These are phyloP conservation scores for Fringilla coelebs DNA, from an alignment of 2,797 vertebrate genomes.

Conservation along the genomic window DNA sequence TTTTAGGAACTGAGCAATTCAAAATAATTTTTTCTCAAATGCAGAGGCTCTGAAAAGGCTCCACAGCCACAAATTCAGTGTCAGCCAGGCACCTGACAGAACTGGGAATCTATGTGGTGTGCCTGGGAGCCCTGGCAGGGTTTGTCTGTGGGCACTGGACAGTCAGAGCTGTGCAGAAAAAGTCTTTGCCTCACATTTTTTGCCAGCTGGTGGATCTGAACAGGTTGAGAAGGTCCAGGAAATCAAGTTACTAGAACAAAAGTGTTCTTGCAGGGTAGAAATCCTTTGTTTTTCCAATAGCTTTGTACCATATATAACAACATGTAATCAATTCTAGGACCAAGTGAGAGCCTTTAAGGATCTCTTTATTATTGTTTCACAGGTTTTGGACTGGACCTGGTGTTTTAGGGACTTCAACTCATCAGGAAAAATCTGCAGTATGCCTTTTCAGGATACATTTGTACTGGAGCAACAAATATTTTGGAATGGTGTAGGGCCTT, in stretches of 20 bases:
- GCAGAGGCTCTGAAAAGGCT: not conserved
- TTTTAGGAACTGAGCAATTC: not conserved
- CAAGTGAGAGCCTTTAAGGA: not conserved
- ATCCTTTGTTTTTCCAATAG: not conserved
- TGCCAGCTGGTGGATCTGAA: not conserved
- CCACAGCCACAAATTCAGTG: not conserved
- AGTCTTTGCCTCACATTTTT: not conserved
- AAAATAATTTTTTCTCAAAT: not conserved
- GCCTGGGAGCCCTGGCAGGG: not conserved
- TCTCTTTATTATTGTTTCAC: not conserved
- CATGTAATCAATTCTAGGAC: not conserved
- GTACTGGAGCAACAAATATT: not conserved
- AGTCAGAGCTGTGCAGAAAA: not conserved
- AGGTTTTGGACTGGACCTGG: not conserved
- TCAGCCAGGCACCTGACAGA: not conserved
- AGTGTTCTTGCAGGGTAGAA: not conserved
- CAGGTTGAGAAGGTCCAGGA: not conserved
- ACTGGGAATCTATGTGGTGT: not conserved
- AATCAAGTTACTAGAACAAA: not conserved
- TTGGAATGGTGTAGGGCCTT: not conserved
- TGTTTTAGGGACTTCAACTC: not conserved
- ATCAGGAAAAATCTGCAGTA: not conserved
- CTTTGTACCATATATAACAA: not conserved
- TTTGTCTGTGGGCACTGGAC: not conserved
- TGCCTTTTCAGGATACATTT: not conserved